A percentile compares a stretch with the other conserved stretches of the same genome.
Conservation (phyloP, 2,797 vertebrate species). For the Knipowitschia caucasica region DNA sequence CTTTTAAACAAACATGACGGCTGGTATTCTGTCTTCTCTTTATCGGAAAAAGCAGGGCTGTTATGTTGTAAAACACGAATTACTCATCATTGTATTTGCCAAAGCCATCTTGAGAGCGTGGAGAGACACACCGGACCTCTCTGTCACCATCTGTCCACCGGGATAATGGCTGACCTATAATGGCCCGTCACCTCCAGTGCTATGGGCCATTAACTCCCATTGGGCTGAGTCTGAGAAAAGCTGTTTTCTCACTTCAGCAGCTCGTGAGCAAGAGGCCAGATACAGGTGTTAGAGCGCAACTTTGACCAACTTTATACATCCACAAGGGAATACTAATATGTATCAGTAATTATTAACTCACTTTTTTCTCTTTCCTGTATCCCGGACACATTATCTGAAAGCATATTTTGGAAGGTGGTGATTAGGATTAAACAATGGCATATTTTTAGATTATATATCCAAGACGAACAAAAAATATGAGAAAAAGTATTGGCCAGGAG, state of each 20-base stretch:
- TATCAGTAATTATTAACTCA: no score
- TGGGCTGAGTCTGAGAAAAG: conserved; percentile 8
- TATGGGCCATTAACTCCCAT: conserved; percentile 42
- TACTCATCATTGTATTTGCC: conserved; percentile 14
- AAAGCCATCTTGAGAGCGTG: conserved; percentile 14
- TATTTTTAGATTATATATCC: neutral
- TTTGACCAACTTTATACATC: no score
- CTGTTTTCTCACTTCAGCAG: neutral
- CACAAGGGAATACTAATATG: no score
- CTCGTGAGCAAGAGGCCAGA: conserved; percentile 2
- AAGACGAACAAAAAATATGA: conserved; percentile 4
- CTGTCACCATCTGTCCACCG: conserved; percentile 40
- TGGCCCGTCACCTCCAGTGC: conserved; percentile 35
- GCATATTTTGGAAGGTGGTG: no score
- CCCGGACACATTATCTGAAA: no score
- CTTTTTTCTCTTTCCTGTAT: no score
- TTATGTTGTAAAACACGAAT: neutral
- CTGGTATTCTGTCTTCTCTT: no score
- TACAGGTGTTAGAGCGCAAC: conserved; percentile 3
- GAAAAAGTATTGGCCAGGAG: neutral
- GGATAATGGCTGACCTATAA: conserved; percentile 23
- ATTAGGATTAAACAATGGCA: no score
- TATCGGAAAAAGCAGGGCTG: neutral
- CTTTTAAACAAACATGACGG: neutral
- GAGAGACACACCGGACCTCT: conserved; percentile 17